Evolutionary conservation across 2,113 vertebrate genomes (phyloP).

Genomic region (Toxostoma redivivum): DNA sequence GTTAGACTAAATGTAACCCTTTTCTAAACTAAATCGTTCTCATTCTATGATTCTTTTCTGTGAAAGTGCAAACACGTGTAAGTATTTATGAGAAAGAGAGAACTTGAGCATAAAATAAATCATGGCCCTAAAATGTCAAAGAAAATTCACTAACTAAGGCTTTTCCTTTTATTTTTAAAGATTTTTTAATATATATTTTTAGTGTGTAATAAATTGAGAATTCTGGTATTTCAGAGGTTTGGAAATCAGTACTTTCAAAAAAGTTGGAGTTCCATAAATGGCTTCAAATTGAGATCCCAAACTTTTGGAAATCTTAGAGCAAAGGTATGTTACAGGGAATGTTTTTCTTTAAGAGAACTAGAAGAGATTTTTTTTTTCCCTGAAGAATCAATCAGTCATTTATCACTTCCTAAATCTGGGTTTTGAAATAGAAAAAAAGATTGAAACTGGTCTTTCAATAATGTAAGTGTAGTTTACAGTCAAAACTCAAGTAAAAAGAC

Average conservation of each 20-base stretch:
- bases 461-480: not conserved
- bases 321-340: not conserved
- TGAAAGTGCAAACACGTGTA: not conserved
- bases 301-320: not conserved
- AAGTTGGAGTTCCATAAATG: not conserved
- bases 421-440: not conserved
- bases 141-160: not conserved
- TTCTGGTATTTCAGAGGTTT: not conserved
- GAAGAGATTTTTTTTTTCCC: not conserved
- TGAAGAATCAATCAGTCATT: not conserved
- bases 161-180: not conserved
- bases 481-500: not conserved
- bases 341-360: not conserved
- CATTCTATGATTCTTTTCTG: not conserved
- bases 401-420: not conserved
- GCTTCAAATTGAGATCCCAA: not conserved
- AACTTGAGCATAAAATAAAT: not conserved
- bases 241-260: not conserved
- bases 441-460: not conserved
- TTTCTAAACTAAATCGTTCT: not conserved
- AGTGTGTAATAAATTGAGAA: not conserved
- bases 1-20: not conserved
- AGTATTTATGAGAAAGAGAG: not conserved
- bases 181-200: not conserved
- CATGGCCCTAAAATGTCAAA: not conserved